A percentile compares a stretch with the other conserved stretches of the same genome.
Conservation (phyloP, 1,140 invertebrate genomes). For the Bombus soroeensis region DNA sequence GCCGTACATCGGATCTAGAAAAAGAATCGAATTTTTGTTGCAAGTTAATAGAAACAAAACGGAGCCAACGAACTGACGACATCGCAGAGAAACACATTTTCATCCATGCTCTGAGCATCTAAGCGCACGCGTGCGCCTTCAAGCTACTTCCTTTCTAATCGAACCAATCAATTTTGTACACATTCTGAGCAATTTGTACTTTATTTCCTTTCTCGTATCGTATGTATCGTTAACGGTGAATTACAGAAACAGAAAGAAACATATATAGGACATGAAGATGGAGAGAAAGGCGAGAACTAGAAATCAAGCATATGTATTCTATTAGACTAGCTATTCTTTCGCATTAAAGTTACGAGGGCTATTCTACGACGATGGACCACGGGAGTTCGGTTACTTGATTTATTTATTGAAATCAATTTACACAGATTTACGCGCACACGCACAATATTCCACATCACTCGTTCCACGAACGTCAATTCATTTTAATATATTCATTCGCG, state of each 20-base stretch:
- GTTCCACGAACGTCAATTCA: background rate
- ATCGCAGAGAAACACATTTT: constrained; percentile 52
- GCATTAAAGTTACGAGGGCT: background rate
- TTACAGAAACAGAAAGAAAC: background rate
- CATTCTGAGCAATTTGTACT: background rate
- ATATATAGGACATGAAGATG: background rate
- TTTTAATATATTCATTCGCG: background rate
- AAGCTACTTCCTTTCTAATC: constrained; percentile 10
- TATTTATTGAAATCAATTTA: background rate
- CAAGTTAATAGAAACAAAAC: constrained; percentile 32
- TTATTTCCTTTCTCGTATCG: background rate
- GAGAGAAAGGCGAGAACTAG: background rate
- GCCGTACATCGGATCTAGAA: constrained; percentile 65
- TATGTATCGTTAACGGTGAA: background rate
- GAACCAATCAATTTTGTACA: background rate
- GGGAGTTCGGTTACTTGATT: background rate
- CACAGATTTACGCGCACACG: background rate
- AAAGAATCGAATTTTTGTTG: constrained; percentile 59
- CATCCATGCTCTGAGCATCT: constrained; percentile 59
- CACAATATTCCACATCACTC: no score
- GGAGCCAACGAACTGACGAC: constrained; percentile 34
- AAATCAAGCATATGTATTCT: background rate
- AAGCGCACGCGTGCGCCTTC: constrained; percentile 14
- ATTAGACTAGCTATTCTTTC: background rate
- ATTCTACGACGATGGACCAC: background rate